Conservation (phyloP, 53 echinoderm and acorn worm species). For the Glandiceps talaboti region DNA sequence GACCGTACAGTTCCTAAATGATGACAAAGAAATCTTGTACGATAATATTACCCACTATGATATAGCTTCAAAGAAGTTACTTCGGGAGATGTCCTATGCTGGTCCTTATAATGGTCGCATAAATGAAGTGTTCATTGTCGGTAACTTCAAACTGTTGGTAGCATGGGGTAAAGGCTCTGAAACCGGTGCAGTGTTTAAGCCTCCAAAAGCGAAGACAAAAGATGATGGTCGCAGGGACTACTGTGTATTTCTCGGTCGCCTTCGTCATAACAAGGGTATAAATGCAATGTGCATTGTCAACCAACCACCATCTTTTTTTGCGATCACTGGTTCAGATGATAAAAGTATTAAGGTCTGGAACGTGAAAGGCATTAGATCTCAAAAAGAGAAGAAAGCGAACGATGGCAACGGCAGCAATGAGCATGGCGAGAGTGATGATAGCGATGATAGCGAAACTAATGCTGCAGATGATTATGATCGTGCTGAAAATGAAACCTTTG, state of each 20-base stretch:
- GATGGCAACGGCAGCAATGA: background rate
- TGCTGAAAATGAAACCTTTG: conserved; percentile 10
- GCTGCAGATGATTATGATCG: conserved; percentile 25
- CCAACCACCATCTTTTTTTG: background rate
- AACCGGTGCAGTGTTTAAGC: background rate
- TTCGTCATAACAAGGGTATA: background rate
- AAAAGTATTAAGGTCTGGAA: conserved; percentile 38
- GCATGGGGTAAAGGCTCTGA: background rate
- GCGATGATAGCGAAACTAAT: conserved; percentile 8
- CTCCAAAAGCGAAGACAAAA: background rate
- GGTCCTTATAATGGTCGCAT: background rate
- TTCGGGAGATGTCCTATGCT: background rate
- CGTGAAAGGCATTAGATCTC: background rate
- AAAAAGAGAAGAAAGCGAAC: background rate
- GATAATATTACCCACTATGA: background rate
- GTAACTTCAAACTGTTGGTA: background rate
- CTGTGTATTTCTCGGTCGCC: background rate
- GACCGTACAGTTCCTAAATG: background rate
- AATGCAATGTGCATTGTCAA: background rate
- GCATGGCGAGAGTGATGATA: background rate
- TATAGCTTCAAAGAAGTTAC: background rate
- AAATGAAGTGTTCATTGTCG: background rate
- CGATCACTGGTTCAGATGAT: conserved; percentile 24
- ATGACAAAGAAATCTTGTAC: background rate
- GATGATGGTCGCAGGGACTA: background rate